Percentiles rank a stretch among this genome's conserved stretches.
These are phyloP conservation scores for Amphilophus citrinellus DNA, from an alignment of 2,113 vertebrate genomes.

Conservation along the genomic window DNA sequence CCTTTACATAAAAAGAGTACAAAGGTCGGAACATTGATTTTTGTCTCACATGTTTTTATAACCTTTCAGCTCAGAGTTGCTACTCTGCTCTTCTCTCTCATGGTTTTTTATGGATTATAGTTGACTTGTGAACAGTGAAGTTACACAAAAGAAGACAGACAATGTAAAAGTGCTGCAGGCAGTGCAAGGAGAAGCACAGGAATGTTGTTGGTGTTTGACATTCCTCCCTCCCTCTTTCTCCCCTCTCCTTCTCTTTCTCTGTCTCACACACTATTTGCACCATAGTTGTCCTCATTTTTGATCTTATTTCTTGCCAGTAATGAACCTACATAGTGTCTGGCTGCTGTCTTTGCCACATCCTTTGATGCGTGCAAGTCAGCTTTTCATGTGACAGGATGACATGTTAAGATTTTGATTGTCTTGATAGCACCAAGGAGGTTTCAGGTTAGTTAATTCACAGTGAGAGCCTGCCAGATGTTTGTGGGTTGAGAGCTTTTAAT, in stretches of 20 bases:
- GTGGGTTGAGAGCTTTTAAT: background rate
- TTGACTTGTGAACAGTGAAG: conserved; percentile 64
- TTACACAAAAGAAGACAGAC: conserved; percentile 74
- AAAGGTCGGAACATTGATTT: conserved; percentile 8
- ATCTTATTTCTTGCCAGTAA: background rate
- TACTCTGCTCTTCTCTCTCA: conserved; percentile 25
- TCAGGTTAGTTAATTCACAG: conserved; percentile 14
- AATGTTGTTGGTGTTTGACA: conserved; percentile 87
- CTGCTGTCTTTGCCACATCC: background rate
- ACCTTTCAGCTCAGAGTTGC: conserved; percentile 8
- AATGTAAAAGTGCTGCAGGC: conserved; percentile 78
- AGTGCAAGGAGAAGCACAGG: conserved; percentile 78
- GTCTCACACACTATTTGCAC: conserved; percentile 18
- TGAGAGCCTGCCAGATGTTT: conserved; percentile 12
- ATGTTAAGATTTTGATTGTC: background rate
- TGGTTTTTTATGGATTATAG: conserved; percentile 45
- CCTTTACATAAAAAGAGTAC: conserved; percentile 3
- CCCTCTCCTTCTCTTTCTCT: conserved; percentile 35
- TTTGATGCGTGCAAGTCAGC: background rate
- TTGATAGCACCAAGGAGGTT: background rate
- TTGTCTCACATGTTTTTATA: background rate
- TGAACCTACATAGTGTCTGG: conserved; percentile 7
- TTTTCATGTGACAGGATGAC: conserved; percentile 7
- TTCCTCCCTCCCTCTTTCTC: conserved; percentile 72
- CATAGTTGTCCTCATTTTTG: background rate